These are phyloP conservation scores for Plutomurus gul DNA, from an alignment of 1,140 invertebrate species.

Conservation along the genomic window DNA sequence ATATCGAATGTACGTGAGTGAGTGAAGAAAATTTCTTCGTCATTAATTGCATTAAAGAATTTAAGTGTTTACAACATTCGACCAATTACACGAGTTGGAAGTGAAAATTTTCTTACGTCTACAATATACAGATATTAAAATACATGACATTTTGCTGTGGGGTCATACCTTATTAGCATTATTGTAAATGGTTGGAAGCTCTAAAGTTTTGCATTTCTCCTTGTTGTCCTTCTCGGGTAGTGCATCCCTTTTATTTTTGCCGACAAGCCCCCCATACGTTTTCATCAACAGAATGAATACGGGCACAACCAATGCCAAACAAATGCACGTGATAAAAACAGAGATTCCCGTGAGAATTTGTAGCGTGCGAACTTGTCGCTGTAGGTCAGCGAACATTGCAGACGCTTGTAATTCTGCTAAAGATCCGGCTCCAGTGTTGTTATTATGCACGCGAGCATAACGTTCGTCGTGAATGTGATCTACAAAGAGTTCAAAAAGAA, in stretches of 20 bases:
- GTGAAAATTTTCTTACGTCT: neutral
- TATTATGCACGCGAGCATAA: constrained; percentile 21
- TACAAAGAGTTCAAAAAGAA: neutral
- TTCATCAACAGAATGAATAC: constrained; percentile 1
- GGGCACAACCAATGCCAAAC: neutral
- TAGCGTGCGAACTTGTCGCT: constrained; percentile 18
- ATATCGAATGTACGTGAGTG: neutral
- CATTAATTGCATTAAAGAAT: too few species aligned
- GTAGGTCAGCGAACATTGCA: constrained; percentile 8
- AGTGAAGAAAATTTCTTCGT: too few species aligned
- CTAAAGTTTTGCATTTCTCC: neutral
- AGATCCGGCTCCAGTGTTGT: neutral
- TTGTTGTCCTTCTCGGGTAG: too few species aligned
- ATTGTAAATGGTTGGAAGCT: neutral
- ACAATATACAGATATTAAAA: neutral
- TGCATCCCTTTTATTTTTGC: too few species aligned
- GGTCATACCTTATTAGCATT: constrained; percentile 7
- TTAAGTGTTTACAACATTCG: too few species aligned
- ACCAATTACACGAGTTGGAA: neutral
- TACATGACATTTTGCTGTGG: neutral
- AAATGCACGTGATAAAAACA: constrained; percentile 1
- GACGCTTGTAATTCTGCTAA: neutral
- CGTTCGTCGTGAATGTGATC: constrained; percentile 41
- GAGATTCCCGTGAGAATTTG: constrained; percentile 27
- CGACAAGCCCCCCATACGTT: neutral